These are phyloP conservation scores for Guaruba guarouba DNA, from an alignment of 2,113 vertebrate genomes.

Conservation along the genomic window DNA sequence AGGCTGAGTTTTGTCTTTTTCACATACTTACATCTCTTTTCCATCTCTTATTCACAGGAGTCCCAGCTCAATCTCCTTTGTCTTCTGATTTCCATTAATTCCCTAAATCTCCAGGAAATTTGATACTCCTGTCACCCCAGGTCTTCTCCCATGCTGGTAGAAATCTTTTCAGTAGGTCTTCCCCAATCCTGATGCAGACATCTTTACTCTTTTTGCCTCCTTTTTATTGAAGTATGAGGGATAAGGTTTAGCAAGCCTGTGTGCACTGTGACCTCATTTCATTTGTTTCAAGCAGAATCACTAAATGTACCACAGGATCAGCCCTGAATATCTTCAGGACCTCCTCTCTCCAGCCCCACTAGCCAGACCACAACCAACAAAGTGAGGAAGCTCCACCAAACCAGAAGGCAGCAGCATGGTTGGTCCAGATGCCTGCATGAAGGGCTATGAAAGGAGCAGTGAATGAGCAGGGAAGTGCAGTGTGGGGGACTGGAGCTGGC, in stretches of 20 bases:
- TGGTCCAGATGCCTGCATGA: accelerated
- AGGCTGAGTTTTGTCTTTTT: background rate
- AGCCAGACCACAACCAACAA: background rate
- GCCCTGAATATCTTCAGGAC: background rate
- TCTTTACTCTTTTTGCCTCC: background rate
- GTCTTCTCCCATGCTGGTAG: background rate
- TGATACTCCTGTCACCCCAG: background rate
- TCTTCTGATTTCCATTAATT: background rate
- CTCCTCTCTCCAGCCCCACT: background rate
- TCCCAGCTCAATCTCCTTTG: background rate
- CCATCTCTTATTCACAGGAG: background rate
- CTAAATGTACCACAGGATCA: background rate
- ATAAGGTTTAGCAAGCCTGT: background rate
- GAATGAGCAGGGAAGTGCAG: background rate
- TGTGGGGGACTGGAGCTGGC: background rate
- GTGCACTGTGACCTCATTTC: accelerated
- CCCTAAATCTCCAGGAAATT: background rate
- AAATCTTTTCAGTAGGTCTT: background rate
- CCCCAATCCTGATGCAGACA: background rate
- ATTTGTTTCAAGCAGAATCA: background rate
- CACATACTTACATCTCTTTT: background rate
- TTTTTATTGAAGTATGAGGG: background rate
- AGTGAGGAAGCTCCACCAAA: background rate
- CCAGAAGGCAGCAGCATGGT: background rate
- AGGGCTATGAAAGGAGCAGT: background rate